Evolutionary conservation across 2,888 invertebrate genomes (phyloP).

Genomic region (Gari tellinella): DNA sequence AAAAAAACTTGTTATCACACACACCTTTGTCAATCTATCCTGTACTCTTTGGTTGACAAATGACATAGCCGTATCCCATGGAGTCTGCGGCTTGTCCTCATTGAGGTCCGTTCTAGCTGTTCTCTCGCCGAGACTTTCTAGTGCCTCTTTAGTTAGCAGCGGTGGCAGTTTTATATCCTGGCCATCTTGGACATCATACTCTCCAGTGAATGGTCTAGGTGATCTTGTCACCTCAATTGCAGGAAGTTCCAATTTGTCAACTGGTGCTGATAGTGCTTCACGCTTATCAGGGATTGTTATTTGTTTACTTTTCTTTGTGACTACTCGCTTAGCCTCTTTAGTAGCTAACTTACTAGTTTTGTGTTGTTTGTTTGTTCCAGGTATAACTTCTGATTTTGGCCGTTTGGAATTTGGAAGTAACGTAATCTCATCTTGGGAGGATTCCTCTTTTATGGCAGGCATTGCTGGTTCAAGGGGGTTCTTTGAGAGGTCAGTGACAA

Average conservation of each 20-base stretch:
- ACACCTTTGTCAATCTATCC: slow-evolving; percentile 47
- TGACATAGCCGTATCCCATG: slow-evolving; percentile 67
- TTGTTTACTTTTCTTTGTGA: no score
- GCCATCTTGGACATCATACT: no score
- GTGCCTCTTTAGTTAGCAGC: neutral
- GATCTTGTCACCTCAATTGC: no score
- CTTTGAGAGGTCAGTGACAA: slow-evolving; percentile 58
- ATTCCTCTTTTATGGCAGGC: slow-evolving; percentile 64
- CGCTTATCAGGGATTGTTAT: no score
- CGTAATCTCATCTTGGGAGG: slow-evolving; percentile 64
- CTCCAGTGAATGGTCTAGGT: no score
- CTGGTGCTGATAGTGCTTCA: no score
- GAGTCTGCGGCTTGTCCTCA: slow-evolving; percentile 17
- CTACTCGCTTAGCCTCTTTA: neutral
- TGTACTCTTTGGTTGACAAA: slow-evolving; percentile 73
- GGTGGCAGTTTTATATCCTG: no score
- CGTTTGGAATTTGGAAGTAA: slow-evolving; percentile 11
- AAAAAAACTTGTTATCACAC: neutral
- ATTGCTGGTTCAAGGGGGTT: slow-evolving; percentile 36
- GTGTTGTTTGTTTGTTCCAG: neutral
- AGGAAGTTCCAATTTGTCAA: no score
- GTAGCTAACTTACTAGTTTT: neutral
- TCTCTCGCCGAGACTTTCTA: neutral
- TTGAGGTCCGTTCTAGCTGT: slow-evolving; percentile 34
- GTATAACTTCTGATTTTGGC: neutral